These are phyloP conservation scores for Grantiella picta DNA, from an alignment of 2,113 vertebrate species.

Conservation along the genomic window DNA sequence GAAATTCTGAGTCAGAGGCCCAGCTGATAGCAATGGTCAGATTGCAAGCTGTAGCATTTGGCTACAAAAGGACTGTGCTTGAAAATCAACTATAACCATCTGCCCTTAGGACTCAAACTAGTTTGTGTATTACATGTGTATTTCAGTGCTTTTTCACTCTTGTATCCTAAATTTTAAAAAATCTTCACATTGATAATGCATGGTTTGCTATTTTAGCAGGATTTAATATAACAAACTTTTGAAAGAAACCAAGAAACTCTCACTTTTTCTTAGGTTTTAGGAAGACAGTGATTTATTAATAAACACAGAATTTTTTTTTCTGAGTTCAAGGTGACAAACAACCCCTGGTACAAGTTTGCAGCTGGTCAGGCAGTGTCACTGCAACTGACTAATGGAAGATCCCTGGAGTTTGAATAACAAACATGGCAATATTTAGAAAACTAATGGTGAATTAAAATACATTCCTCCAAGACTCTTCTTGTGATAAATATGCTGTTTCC, in stretches of 20 bases:
- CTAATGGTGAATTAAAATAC: neutral
- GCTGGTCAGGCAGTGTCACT: neutral
- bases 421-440: neutral
- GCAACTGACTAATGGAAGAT: neutral
- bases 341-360: neutral
- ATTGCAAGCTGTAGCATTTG: neutral
- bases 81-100: neutral
- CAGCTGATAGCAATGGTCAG: neutral
- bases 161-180: neutral
- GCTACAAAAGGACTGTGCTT: neutral
- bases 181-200: neutral
- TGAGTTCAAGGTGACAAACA: neutral
- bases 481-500: neutral
- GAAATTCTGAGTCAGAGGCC: neutral
- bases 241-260: neutral
- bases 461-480: neutral
- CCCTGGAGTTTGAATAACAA: neutral
- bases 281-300: neutral
- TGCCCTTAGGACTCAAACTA: neutral
- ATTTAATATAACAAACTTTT: neutral
- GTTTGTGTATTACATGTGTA: neutral
- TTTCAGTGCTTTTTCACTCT: neutral
- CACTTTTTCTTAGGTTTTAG: neutral
- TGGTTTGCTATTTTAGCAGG: neutral
- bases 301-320: neutral